Evolutionary conservation across 2,888 invertebrate genomes (phyloP).

Genomic region (Trachelus iudaicus): DNA sequence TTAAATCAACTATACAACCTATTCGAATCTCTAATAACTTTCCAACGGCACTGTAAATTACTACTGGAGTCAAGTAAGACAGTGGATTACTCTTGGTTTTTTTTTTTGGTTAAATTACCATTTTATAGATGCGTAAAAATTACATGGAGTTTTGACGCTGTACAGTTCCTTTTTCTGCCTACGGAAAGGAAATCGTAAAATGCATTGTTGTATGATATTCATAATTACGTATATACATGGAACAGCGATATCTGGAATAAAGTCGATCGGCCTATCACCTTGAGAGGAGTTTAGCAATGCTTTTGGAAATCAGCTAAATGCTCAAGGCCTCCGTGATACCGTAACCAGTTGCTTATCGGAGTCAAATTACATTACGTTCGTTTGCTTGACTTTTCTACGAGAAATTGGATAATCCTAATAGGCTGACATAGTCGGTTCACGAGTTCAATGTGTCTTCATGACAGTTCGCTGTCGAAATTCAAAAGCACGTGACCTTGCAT

Average conservation of each 20-base stretch:
- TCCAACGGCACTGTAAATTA: not conserved
- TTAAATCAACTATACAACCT: not conserved
- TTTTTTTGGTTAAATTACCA: no score
- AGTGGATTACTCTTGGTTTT: no score
- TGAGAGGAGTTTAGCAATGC: not conserved
- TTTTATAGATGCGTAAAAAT: no score
- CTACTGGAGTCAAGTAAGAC: no score
- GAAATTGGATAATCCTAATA: not conserved
- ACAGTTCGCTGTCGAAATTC: not conserved
- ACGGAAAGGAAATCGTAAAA: no score
- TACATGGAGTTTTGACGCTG: no score
- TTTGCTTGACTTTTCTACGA: not conserved
- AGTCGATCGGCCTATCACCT: not conserved
- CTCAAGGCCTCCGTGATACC: not conserved
- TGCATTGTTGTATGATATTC: not conserved
- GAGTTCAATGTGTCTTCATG: not conserved
- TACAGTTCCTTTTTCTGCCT: no score
- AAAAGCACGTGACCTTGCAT: not conserved
- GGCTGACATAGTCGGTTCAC: no score
- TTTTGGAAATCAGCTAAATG: not conserved
- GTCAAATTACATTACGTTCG: not conserved
- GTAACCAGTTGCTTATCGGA: not conserved
- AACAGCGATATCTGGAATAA: not conserved
- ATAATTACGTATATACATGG: not conserved
- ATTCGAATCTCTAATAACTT: not conserved